phyloP scores from a whole-genome alignment of 2,888 invertebrate genomes.

The Zhuqinia jingwanae region DNA sequence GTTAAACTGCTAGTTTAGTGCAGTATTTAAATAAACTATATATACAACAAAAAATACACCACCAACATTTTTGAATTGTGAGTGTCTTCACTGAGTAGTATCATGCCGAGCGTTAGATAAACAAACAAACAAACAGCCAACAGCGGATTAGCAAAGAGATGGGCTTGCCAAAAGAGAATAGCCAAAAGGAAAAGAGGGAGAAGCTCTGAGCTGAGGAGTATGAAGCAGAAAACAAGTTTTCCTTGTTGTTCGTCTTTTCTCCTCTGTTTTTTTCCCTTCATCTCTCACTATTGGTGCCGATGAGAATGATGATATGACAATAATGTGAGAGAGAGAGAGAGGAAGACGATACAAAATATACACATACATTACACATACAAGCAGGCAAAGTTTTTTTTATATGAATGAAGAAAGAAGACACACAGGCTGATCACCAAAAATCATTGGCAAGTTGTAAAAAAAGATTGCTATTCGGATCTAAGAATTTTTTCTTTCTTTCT shows the following conservation, averaged over 20 bases:
- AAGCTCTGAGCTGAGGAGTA: too few relatives aligned
- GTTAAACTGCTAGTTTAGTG: too few relatives aligned
- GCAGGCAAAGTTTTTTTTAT: background rate
- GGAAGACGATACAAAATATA: too few relatives aligned
- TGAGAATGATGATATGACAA: too few relatives aligned
- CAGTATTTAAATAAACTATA: too few relatives aligned
- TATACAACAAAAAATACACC: too few relatives aligned
- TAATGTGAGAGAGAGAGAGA: too few relatives aligned
- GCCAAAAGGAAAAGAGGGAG: background rate
- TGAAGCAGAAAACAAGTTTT: constrained; percentile 9
- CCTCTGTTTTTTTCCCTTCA: too few relatives aligned
- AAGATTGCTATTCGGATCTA: too few relatives aligned
- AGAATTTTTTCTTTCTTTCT: too few relatives aligned
- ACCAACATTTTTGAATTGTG: background rate
- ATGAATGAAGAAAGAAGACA: constrained; percentile 5
- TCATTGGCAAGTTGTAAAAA: background rate
- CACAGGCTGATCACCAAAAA: background rate
- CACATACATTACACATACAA: background rate
- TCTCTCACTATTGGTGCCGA: too few relatives aligned
- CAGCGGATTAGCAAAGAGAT: constrained; percentile 19
- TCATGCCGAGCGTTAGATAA: background rate
- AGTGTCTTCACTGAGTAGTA: background rate
- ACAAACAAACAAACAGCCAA: constrained; percentile 39
- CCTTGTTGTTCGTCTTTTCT: constrained; percentile 7
- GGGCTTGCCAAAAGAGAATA: background rate